phyloP scores from a whole-genome alignment of 2,888 invertebrate genomes.

The Abscondita cerata region DNA sequence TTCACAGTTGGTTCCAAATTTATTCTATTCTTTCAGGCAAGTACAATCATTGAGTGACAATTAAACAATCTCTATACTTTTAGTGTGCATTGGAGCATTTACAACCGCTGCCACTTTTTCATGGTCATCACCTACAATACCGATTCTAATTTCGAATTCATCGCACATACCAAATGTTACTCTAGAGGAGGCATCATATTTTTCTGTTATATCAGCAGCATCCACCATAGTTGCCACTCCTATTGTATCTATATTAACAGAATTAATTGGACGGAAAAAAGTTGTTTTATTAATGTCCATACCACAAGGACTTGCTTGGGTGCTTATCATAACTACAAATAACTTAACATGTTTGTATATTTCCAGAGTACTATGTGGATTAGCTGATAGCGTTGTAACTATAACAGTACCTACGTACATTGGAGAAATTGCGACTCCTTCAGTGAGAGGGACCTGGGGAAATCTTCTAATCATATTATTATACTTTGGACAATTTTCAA shows the following conservation, averaged over 20 bases:
- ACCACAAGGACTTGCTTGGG: conserved; percentile 44
- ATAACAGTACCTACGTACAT: conserved; percentile 47
- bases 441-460: conserved; percentile 47
- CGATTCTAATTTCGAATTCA: conserved; percentile 46
- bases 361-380: conserved; percentile 44
- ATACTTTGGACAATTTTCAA: conserved; percentile 44
- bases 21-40: conserved; percentile 9
- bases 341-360: conserved; percentile 46
- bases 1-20: conserved; percentile 3
- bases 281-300: conserved; percentile 43
- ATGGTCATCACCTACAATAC: conserved; percentile 53
- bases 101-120: conserved; percentile 43
- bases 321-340: conserved; percentile 42
- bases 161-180: conserved; percentile 41
- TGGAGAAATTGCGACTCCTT: conserved; percentile 48
- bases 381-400: conserved; percentile 46
- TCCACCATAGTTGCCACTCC: conserved; percentile 42
- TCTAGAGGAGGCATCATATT: conserved; percentile 50
- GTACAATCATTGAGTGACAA: neutral
- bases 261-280: conserved; percentile 46
- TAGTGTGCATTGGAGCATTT: conserved; percentile 38
- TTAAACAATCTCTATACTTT: neutral
- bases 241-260: conserved; percentile 43
- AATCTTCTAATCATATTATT: conserved; percentile 42
- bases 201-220: conserved; percentile 49